These are phyloP conservation scores for Busseola fusca DNA, from an alignment of 2,888 invertebrate genomes.

Conservation along the genomic window DNA sequence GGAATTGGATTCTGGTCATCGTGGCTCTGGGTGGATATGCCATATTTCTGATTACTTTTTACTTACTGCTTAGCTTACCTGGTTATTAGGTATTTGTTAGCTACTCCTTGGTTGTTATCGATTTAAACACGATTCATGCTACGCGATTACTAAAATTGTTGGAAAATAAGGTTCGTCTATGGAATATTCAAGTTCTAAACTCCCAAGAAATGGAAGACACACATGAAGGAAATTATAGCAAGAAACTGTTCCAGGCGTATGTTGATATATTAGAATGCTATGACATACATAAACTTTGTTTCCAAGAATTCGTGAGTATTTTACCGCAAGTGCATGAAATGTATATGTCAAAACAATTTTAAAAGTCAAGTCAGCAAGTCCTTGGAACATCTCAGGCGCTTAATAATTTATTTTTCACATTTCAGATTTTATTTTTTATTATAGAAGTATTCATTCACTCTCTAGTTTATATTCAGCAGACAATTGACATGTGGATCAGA, in stretches of 20 bases:
- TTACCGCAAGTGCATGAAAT: background rate
- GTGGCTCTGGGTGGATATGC: background rate
- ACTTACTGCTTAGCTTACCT: background rate
- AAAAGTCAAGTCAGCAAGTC: background rate
- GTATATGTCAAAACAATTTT: background rate
- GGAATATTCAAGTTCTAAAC: slow-evolving; percentile 23
- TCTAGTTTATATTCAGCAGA: slow-evolving; percentile 13
- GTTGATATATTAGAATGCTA: slow-evolving; percentile 34
- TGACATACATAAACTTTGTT: slow-evolving; percentile 25
- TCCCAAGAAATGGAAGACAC: background rate
- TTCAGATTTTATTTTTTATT: slow-evolving; percentile 13
- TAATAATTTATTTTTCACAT: background rate
- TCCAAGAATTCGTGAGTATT: slow-evolving; percentile 28
- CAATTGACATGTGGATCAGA: background rate
- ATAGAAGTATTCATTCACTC: slow-evolving; percentile 18
- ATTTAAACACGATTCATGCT: slow-evolving; percentile 17
- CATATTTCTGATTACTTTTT: background rate
- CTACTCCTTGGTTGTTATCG: slow-evolving; percentile 8
- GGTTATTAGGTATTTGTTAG: background rate
- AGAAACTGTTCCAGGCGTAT: slow-evolving; percentile 22
- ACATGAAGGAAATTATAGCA: background rate
- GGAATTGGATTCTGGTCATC: slow-evolving; percentile 2
- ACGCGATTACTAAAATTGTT: slow-evolving; percentile 19
- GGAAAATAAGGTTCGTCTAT: slow-evolving; percentile 20
- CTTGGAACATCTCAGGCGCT: background rate